Base-by-base conservation (phyloP, 2,113 vertebrate species). In the Pedetes capensis region DNA sequence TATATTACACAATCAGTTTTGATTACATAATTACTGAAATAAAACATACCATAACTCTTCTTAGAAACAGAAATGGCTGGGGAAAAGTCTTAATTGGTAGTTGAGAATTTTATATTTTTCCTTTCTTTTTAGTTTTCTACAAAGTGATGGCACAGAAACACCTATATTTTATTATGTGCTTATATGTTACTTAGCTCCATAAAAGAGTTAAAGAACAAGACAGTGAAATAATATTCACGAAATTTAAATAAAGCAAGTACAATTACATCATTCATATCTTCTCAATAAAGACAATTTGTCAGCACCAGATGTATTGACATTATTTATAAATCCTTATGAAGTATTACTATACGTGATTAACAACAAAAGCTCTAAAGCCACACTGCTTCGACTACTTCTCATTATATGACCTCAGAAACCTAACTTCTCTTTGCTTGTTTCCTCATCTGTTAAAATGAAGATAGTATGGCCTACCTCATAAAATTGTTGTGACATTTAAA, bases 151-250 rank as follows among this genome's bases (percentile, higher is more conserved):
- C 20, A 61, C 10, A 91, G 44, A 96, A 90, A 85, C 10, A 93
- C 17, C 47, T 86, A 44, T 47, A 78, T 64, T 92, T 94, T 37
- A 39, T 64, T 87, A 61, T 61, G 8, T 85, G 7, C 25, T 91
- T 86, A 44, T 29, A 61, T 89, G 25, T 14, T 2, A 81, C 0
- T 3, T 23, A 66, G 32, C 10, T 78, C 72, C 23, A 89, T 55
- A 92, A 94, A 87, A 10, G 18, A 69, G 25, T 57, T 95, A 72
- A 82, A 93, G 12, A 93, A 95, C 11, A 93, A 94, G 89, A 93
- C 8, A 39, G 20, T 53, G 23, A 91, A 95, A 78, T 29, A 81
- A 66, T 82, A 51, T 61, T 85, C 68, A 89, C n/a, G 37, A 71
- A 79, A 88, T 61, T 89, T 89, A 89, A 83, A 78, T 72, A 81